These are phyloP conservation scores for Latrodectus geometricus DNA, from an alignment of 1,140 invertebrate genomes.

Conservation along the genomic window DNA sequence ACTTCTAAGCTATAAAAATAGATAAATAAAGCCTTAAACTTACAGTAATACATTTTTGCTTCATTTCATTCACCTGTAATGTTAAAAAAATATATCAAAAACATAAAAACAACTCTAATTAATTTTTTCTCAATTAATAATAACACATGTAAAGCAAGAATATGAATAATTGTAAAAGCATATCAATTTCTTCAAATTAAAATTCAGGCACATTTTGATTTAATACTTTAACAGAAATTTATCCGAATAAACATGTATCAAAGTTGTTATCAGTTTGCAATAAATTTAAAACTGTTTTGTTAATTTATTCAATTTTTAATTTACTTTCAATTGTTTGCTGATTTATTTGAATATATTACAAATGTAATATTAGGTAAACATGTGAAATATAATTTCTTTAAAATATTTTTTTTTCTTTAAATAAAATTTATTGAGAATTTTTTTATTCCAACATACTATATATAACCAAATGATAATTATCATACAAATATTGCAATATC, in stretches of 20 bases:
- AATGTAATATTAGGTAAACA: too few relatives aligned
- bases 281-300: too few relatives aligned
- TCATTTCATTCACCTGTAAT: constrained; percentile 58
- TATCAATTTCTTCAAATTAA: not conserved
- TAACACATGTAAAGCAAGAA: not conserved
- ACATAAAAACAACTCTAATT: not conserved
- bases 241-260: not conserved
- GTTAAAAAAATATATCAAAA: not conserved
- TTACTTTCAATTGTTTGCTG: too few relatives aligned
- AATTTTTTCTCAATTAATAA: not conserved
- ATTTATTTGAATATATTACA: too few relatives aligned
- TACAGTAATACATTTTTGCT: constrained; percentile 39
- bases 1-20: too few relatives aligned
- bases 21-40: not conserved
- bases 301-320: too few relatives aligned
- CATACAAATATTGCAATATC: too few relatives aligned
- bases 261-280: not conserved
- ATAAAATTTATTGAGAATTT: too few relatives aligned
- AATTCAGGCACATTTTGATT: not conserved
- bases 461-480: too few relatives aligned
- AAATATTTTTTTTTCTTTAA: too few relatives aligned
- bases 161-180: not conserved
- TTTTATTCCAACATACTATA: too few relatives aligned
- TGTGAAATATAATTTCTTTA: too few relatives aligned
- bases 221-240: not conserved